Percentiles rank a stretch among this genome's conserved stretches.
Conservation (phyloP, 2,888 invertebrate genomes). For the Dione juno region DNA sequence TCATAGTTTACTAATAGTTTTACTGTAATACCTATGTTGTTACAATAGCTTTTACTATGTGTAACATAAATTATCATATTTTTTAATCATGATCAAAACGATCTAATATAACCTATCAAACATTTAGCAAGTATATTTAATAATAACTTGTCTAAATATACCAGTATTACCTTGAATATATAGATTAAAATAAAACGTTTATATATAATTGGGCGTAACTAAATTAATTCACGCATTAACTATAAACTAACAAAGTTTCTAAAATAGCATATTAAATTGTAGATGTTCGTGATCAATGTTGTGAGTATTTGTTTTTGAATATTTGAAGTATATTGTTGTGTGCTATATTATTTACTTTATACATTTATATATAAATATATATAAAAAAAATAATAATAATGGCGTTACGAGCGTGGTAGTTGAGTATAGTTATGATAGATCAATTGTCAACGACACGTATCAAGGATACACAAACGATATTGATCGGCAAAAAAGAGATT, state of each 20-base stretch:
- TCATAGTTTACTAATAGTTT: constrained; percentile 70
- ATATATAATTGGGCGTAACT: constrained; percentile 10
- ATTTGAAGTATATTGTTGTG: constrained; percentile 18
- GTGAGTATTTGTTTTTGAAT: neutral
- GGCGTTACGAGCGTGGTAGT: too few species aligned
- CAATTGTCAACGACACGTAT: too few species aligned
- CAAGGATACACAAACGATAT: too few species aligned
- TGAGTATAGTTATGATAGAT: too few species aligned
- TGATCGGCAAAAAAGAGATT: too few species aligned
- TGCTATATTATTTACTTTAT: neutral
- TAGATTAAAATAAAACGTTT: constrained; percentile 7
- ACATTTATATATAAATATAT: neutral
- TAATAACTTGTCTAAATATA: neutral
- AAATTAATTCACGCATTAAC: constrained; percentile 9
- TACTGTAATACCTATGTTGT: constrained; percentile 63
- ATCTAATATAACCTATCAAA: neutral
- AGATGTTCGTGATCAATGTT: neutral
- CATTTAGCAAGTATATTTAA: neutral
- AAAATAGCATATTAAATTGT: constrained; percentile 13
- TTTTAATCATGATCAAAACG: neutral
- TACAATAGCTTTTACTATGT: constrained; percentile 33
- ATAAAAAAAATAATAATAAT: neutral
- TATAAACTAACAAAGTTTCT: constrained; percentile 12
- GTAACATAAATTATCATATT: constrained; percentile 12
- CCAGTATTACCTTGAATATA: constrained; percentile 16